Conservation (phyloP, 2,113 vertebrate genomes). For the Oryzias javanicus region DNA sequence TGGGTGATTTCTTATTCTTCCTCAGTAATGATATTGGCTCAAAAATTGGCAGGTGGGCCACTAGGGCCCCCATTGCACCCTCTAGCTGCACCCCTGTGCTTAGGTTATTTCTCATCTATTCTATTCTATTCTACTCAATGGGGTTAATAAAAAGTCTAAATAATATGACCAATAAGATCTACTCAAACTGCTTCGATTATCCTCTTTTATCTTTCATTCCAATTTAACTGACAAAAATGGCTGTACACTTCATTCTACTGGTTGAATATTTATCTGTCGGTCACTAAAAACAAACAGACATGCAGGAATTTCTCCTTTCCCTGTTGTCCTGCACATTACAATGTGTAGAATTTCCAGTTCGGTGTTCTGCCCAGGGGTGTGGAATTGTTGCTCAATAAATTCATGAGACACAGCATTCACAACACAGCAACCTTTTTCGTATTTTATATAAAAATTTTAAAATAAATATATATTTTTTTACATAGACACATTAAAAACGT, state of each 20-base stretch:
- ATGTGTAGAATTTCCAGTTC: slow-evolving; percentile 14
- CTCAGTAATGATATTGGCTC: too few species aligned
- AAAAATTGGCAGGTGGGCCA: too few species aligned
- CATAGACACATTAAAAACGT: slow-evolving; percentile 74
- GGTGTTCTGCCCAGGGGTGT: slow-evolving; percentile 14
- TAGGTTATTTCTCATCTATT: too few species aligned
- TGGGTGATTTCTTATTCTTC: too few species aligned
- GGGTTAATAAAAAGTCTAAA: too few species aligned
- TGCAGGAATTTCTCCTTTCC: slow-evolving; percentile 33
- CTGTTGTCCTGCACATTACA: slow-evolving; percentile 17
- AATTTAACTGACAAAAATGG: slow-evolving; percentile 41
- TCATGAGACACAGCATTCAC: slow-evolving; percentile 67
- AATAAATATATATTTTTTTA: slow-evolving; percentile 84
- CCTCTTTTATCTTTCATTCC: neutral
- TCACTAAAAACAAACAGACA: neutral
- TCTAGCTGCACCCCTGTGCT: too few species aligned
- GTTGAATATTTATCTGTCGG: slow-evolving; percentile 32
- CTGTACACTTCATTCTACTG: slow-evolving; percentile 48
- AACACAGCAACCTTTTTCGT: slow-evolving; percentile 72
- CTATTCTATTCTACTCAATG: too few species aligned
- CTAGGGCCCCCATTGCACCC: too few species aligned
- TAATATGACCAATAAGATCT: too few species aligned
- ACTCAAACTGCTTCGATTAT: too few species aligned
- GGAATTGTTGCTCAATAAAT: slow-evolving; percentile 14
- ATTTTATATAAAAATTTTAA: slow-evolving; percentile 83